Evolutionary conservation across 2,113 vertebrate genomes (phyloP), one percentile per base, ranked within the genome.

Genomic region (Anser cygnoides): DNA sequence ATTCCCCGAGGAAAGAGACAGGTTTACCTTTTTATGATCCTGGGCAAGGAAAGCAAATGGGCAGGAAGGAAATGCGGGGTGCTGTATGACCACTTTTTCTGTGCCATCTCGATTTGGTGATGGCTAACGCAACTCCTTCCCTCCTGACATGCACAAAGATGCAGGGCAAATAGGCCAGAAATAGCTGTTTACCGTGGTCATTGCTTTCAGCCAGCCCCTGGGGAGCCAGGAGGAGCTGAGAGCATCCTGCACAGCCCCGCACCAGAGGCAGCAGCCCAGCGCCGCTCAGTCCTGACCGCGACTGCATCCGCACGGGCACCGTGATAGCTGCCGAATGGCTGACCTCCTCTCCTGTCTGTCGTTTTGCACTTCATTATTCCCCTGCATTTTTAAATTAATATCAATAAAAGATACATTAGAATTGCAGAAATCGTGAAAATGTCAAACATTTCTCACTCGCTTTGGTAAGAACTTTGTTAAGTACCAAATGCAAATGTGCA

Each of bases 401-500:
- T 70, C 95, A 92, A 87, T 87, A 94, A 79, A 94, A 93, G 67
- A 92, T 50, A 82, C 84, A 93, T 95, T 89, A 87, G 91, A 96
- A 95, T 89, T 92, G 95, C 93, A 97, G 95, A 95, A 96, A 93
- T 92, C 66, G 37, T 46, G 96, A 95, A 97, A 97, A 97, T 97
- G 96, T 97, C 96, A 96, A 96, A 96, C 92, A 92, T 96, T 91
- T 94, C 95, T 95, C 91, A 25, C 89, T 92, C 11, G 37, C 82
- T 86, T 92, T 91, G 93, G 84, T 91, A 96, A 96, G 96, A 96
- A 96, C 91, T 95, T 93, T 77, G 91, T 85, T 31, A 95, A 97
- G 96, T 95, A 94, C 78, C 92, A 76, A 95, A 96, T 97, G 96
- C 96, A 97, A 97, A 97, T 97, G 94, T 93, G 94, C 96, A 97